Evolutionary conservation across 2,888 invertebrate species (phyloP).

Genomic region (Apodemia zela): DNA sequence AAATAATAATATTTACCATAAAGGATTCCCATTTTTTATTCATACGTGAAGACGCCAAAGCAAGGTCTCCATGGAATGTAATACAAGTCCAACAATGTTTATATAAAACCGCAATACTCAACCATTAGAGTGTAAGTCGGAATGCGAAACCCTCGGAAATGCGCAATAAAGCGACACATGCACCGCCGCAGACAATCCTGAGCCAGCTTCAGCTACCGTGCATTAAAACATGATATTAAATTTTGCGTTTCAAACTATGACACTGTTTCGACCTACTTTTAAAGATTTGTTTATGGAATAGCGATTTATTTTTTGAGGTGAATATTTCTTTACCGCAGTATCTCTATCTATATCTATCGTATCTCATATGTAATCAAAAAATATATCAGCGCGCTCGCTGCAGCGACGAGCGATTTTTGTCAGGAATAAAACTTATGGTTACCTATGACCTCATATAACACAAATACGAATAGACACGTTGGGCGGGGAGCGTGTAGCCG

Average conservation of each 20-base stretch:
- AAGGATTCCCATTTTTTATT: constrained; percentile 31
- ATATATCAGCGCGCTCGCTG: too few species aligned
- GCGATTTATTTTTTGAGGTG: too few species aligned
- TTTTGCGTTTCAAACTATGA: background rate
- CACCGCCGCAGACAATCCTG: constrained; percentile 44
- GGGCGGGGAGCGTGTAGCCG: too few species aligned
- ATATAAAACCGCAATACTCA: constrained; percentile 61
- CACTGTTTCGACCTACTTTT: background rate
- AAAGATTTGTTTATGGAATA: too few species aligned
- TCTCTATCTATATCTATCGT: too few species aligned
- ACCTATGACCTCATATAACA: too few species aligned
- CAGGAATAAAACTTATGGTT: too few species aligned
- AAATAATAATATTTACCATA: too few species aligned
- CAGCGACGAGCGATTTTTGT: too few species aligned
- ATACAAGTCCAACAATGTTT: constrained; percentile 59
- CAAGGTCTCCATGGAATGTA: constrained; percentile 52
- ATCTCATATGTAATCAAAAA: too few species aligned
- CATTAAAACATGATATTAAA: constrained; percentile 16
- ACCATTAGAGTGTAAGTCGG: constrained; percentile 56
- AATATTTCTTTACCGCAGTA: too few species aligned
- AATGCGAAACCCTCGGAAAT: constrained; percentile 58
- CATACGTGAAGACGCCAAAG: constrained; percentile 39
- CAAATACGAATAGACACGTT: too few species aligned
- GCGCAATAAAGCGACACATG: constrained; percentile 59
- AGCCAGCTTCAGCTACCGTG: constrained; percentile 33